Evolutionary conservation across 2,797 vertebrate species (phyloP).

Genomic region (Falco cherrug): DNA sequence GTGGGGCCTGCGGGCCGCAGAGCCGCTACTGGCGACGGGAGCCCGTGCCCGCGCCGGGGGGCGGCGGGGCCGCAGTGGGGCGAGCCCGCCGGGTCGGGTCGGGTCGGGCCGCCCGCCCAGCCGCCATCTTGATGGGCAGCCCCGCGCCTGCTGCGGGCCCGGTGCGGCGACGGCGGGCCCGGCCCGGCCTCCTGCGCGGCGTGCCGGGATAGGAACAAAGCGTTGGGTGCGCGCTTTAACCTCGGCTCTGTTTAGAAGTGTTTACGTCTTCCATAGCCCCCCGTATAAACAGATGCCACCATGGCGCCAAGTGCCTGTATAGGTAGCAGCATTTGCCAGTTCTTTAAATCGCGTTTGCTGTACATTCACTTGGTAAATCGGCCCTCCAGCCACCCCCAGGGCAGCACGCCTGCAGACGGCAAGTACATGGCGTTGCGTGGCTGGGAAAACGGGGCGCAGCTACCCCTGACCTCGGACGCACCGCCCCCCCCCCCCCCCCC

Average conservation of each 20-base stretch:
- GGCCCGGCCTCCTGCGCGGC: slow-evolving; percentile 55
- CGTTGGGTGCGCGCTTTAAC: slow-evolving; percentile 47
- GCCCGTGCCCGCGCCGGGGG: neutral
- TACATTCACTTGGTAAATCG: no score
- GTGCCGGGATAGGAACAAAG: slow-evolving; percentile 64
- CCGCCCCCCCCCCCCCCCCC: no score
- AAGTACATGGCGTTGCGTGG: no score
- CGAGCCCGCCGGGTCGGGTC: neutral
- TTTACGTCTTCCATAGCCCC: neutral
- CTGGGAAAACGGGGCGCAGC: no score
- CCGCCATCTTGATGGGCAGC: neutral
- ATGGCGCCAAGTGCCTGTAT: neutral
- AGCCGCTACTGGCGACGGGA: no score
- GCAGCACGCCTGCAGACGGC: no score
- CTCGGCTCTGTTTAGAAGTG: neutral
- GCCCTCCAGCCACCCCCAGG: no score
- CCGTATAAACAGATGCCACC: neutral
- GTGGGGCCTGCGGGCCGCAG: slow-evolving; percentile 81
- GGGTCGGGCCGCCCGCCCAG: neutral
- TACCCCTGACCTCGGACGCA: no score
- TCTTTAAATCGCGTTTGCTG: accelerated
- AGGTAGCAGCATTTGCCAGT: neutral
- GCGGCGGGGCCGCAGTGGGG: neutral
- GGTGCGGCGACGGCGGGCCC: slow-evolving; percentile 21
- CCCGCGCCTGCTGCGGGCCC: neutral